Evolutionary conservation across 2,888 invertebrate genomes (phyloP).

Genomic region (Chrysopilus asiliformis): DNA sequence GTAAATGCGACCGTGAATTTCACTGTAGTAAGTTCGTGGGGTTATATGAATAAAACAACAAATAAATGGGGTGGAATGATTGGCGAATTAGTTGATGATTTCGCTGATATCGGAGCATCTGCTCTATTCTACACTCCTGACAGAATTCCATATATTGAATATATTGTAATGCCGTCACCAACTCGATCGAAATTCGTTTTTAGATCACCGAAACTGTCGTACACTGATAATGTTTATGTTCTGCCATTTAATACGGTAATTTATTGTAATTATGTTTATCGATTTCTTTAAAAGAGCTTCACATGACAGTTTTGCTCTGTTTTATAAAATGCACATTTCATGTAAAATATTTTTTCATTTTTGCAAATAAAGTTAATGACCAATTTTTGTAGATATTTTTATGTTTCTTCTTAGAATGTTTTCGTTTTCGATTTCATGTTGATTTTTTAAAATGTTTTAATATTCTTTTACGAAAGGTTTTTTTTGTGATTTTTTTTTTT

Average conservation of each 20-base stretch:
- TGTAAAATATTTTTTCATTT: not conserved
- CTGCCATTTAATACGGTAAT: constrained; percentile 52
- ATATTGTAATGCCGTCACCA: constrained; percentile 52
- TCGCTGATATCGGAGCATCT: constrained; percentile 51
- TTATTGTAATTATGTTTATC: not conserved
- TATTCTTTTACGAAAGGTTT: no score
- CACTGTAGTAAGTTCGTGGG: constrained; percentile 45
- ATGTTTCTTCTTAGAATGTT: not conserved
- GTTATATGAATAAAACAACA: constrained; percentile 41
- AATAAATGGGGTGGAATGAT: constrained; percentile 52
- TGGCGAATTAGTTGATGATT: constrained; percentile 42
- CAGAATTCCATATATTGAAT: constrained; percentile 47
- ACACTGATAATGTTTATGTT: constrained; percentile 55
- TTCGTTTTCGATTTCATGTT: no score
- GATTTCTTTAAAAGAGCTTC: not conserved
- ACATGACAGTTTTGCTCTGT: no score
- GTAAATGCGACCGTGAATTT: constrained; percentile 44
- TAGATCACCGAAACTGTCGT: constrained; percentile 56
- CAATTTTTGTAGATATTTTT: not conserved
- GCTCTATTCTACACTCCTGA: constrained; percentile 50
- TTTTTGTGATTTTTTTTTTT: not conserved
- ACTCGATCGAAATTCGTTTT: constrained; percentile 58
- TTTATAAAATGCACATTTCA: no score
- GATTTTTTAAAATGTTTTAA: no score
- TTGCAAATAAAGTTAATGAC: not conserved